Conservation (phyloP, 2,797 vertebrate species). For the Craterocephalus amniculus region DNA sequence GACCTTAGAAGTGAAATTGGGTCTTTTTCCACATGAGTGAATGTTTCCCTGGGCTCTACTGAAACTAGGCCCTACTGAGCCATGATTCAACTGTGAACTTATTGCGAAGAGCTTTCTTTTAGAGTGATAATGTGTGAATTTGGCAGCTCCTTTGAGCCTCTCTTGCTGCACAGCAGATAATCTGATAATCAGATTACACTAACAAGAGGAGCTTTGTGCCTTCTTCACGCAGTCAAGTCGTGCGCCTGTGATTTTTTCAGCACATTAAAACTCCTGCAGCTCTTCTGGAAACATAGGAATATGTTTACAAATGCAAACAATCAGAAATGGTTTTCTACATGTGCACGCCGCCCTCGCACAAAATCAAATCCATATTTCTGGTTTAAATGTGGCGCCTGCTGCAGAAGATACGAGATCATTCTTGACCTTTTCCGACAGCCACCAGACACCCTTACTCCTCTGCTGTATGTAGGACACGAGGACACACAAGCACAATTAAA, state of each 20-base stretch:
- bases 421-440: slow-evolving; percentile 38
- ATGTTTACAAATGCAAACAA: not conserved
- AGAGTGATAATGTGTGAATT: slow-evolving; percentile 45
- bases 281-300: not conserved
- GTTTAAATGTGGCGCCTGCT: slow-evolving; percentile 28
- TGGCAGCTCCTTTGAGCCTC: slow-evolving; percentile 38
- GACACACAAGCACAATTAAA: not conserved
- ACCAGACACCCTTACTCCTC: slow-evolving; percentile 48
- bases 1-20: not conserved
- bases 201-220: slow-evolving; percentile 49
- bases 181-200: slow-evolving; percentile 72
- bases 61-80: slow-evolving; percentile 44
- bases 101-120: slow-evolving; percentile 24
- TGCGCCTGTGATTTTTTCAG: not conserved
- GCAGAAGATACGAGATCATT: slow-evolving; percentile 18
- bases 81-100: slow-evolving; percentile 27
- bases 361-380: slow-evolving; percentile 20
- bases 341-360: not conserved
- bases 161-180: slow-evolving; percentile 49
- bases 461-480: slow-evolving; percentile 19
- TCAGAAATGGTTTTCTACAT: not conserved
- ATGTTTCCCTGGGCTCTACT: slow-evolving; percentile 46
- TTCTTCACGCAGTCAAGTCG: slow-evolving; percentile 30
- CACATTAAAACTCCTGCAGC: not conserved
- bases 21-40: not conserved